These are phyloP conservation scores for Lacerta agilis DNA, from an alignment of 2,797 vertebrate species.

Conservation along the genomic window DNA sequence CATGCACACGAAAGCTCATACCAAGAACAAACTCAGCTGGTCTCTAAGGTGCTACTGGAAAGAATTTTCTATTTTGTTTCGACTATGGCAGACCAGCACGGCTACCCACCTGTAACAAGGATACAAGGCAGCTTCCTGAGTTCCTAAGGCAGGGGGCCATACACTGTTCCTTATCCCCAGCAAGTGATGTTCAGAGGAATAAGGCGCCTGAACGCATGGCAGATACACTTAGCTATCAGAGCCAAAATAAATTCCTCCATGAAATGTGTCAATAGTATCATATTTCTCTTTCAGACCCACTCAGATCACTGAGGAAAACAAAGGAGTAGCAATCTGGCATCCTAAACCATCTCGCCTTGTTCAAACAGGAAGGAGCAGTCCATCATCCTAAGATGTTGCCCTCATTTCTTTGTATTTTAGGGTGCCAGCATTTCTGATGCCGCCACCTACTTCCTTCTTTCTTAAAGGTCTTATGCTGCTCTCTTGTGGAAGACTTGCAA, in stretches of 20 bases:
- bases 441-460: background rate
- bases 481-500: slow-evolving; percentile 51
- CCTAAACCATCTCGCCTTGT: background rate
- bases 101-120: too few relatives aligned
- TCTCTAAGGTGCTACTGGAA: too few relatives aligned
- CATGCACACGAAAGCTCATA: too few relatives aligned
- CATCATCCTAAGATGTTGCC: background rate
- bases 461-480: slow-evolving; percentile 50
- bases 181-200: background rate
- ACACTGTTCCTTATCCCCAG: background rate
- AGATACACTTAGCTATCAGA: background rate
- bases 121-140: too few relatives aligned
- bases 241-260: background rate
- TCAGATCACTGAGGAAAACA: background rate
- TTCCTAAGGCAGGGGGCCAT: background rate
- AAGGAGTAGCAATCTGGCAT: background rate
- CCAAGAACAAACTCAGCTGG: too few relatives aligned
- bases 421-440: background rate
- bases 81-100: too few relatives aligned
- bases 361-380: background rate
- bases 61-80: too few relatives aligned
- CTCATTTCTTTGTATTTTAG: background rate
- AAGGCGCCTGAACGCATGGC: background rate
- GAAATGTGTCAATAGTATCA: background rate
- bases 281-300: background rate